Evolutionary conservation across 2,888 invertebrate genomes (phyloP), one percentile per base, ranked within the genome.

Genomic region (Ectemnius continuus): DNA sequence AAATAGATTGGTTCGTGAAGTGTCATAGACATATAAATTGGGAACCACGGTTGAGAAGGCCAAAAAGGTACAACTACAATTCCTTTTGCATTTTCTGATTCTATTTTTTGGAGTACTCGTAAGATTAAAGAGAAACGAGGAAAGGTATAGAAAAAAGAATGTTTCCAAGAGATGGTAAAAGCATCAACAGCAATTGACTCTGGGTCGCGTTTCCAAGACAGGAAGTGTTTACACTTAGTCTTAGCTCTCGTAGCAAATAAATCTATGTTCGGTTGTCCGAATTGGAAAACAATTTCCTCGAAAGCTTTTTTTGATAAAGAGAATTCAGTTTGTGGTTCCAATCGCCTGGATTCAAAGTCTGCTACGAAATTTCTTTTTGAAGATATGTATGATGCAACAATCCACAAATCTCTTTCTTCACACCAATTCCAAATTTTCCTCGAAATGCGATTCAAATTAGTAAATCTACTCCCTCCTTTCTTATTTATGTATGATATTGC

Each of bases 381-480:
- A 4, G 23, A 16, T n/a, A 63, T 1, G 28, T 36, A 36, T 6
- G 56, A 47, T 0, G 64, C 68, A 0, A 14, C 1, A 8, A 72
- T 2, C 64, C 61, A 47, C 46, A 20, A 36, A 2, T 83, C 63
- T 4, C 75, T 63, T 11, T n/a, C 20, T 28, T 78, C 73, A 1
- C 69, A 68, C 65, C 72, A 64, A 14, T 77, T 26, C 61, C 75
- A 70, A 4, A n/a, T 8, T 14, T 13, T 0, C 18, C n/a, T 1
- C 23, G n/a, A 11, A 62, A 16, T 4, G 5, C 6, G 1, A 26
- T 26, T 23, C 23, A 26, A 4, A 56, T 67, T 1, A 20, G 28
- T 8, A 36, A 36, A 36, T 36, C 4, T 36, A 4, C 5, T 36
- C 8, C 28, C 28, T 36, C 28, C 28, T 36, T 36, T 36, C 28